Conservation (phyloP, 2,113 vertebrate genomes). For the Heterochromis multidens region DNA sequence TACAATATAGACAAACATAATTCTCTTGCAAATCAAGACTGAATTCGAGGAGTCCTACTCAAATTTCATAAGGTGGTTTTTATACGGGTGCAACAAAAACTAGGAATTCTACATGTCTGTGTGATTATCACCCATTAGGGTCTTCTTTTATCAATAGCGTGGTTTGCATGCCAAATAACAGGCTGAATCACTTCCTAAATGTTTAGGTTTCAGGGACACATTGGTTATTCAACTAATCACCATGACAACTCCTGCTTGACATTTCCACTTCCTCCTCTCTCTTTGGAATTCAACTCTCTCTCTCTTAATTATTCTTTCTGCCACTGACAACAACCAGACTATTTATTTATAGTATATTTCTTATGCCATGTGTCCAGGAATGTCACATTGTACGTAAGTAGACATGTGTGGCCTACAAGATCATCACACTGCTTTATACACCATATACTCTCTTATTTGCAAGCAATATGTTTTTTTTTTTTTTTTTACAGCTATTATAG, state of each 20-base stretch:
- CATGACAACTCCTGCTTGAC: conserved; percentile 76
- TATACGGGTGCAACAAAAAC: not conserved
- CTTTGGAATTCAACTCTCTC: conserved; percentile 55
- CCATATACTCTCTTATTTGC: not conserved
- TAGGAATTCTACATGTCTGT: not conserved
- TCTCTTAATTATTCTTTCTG: conserved; percentile 51
- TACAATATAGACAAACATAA: conserved; percentile 44
- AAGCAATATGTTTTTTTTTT: not conserved
- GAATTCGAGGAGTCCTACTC: conserved; percentile 26
- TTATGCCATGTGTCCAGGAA: conserved; percentile 30
- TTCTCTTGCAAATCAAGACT: conserved; percentile 33
- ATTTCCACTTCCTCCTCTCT: conserved; percentile 45
- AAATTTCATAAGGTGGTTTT: conserved; percentile 21
- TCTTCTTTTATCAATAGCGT: conserved; percentile 29
- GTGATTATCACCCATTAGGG: conserved; percentile 30
- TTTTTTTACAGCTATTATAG: not conserved
- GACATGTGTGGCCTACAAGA: not conserved
- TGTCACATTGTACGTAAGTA: not conserved
- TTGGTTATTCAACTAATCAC: conserved; percentile 75
- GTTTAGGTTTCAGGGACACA: conserved; percentile 55
- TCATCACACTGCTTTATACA: not conserved
- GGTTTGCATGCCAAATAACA: conserved; percentile 21
- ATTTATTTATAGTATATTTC: conserved; percentile 15
- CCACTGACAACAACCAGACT: conserved; percentile 26
- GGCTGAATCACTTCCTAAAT: conserved; percentile 58